These are phyloP conservation scores for Tethea ocularis DNA, from an alignment of 2,888 invertebrate species.

Conservation along the genomic window DNA sequence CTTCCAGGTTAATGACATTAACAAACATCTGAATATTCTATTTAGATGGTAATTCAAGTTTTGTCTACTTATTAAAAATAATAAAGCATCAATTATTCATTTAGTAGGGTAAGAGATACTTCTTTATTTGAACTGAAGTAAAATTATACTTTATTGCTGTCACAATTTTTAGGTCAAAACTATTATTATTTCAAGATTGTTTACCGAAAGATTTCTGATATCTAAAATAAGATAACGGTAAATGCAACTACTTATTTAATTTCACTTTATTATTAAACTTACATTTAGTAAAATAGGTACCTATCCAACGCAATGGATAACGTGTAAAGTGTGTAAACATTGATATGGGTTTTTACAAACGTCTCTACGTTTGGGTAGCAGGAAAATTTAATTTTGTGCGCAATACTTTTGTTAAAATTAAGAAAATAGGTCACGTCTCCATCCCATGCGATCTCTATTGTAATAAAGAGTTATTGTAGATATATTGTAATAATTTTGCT, in stretches of 20 bases:
- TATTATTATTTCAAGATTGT: neutral
- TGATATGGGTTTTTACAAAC: neutral
- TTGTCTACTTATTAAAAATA: too few species aligned
- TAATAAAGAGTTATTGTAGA: too few species aligned
- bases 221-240: neutral
- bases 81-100: too few species aligned
- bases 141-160: too few species aligned
- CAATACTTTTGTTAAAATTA: neutral
- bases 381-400: neutral
- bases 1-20: conserved; percentile 12
- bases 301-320: neutral
- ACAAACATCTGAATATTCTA: conserved; percentile 4
- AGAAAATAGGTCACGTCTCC: neutral
- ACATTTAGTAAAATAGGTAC: neutral
- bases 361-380: neutral
- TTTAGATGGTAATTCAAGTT: conserved; percentile 7
- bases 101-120: too few species aligned
- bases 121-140: too few species aligned
- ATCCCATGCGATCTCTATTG: too few species aligned
- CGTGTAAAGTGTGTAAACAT: neutral
- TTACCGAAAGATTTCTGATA: neutral
- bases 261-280: neutral
- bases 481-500: too few species aligned
- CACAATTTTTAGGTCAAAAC: neutral
- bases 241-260: neutral